These are phyloP conservation scores for Sebastolobus alascanus DNA, from an alignment of 2,797 vertebrate species.

Conservation along the genomic window DNA sequence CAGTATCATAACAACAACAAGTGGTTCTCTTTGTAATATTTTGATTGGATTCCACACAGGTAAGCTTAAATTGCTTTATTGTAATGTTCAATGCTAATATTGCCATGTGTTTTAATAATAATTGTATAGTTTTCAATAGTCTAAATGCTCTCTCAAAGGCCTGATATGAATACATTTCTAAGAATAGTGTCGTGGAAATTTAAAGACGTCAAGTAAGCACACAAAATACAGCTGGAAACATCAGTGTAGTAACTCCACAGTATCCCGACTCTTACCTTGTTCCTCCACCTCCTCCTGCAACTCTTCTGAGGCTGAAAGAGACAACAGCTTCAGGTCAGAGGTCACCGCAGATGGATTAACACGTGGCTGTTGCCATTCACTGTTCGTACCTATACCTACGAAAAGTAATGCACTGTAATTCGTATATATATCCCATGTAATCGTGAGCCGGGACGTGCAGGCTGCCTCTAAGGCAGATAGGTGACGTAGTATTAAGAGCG, in stretches of 20 bases:
- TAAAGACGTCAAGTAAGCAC: background rate
- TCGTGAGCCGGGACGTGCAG: background rate
- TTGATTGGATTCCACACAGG: background rate
- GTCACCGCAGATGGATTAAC: background rate
- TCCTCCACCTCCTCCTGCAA: conserved; percentile 67
- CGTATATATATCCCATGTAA: background rate
- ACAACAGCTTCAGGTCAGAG: conserved; percentile 11
- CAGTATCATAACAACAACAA: background rate
- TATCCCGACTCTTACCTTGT: conserved; percentile 78
- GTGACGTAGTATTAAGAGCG: background rate
- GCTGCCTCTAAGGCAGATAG: background rate
- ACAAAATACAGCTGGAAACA: background rate
- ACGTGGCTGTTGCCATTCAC: background rate
- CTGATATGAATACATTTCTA: conserved; percentile 2
- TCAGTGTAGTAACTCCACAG: background rate
- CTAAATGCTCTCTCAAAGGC: conserved; percentile 7
- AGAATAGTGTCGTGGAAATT: background rate
- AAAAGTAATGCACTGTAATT: conserved; percentile 2
- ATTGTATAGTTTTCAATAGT: background rate
- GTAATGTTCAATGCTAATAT: background rate
- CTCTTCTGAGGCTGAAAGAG: conserved; percentile 75
- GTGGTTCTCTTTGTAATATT: background rate
- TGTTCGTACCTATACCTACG: background rate
- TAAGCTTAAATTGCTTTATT: background rate
- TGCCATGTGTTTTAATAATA: background rate